Evolutionary conservation across 2,888 invertebrate species (phyloP).

Genomic region (Drosophila algonquin): DNA sequence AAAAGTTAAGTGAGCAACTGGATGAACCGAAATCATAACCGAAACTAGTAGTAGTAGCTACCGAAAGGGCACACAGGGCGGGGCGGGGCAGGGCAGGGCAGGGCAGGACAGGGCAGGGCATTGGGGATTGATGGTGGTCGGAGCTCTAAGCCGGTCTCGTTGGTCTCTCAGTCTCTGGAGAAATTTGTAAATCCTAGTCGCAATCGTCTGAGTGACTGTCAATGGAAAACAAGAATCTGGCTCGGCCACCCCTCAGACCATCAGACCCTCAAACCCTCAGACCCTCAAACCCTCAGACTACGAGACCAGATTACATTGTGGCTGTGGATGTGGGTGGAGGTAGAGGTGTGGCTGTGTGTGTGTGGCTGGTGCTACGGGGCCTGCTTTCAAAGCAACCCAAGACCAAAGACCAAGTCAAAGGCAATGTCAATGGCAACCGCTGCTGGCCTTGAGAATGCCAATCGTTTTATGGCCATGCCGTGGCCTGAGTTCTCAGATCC

Average conservation of each 20-base stretch:
- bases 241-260: slow-evolving; percentile 3
- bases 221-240: slow-evolving; percentile 22
- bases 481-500: slow-evolving; percentile 21
- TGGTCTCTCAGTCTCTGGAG: slow-evolving; percentile 57
- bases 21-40: slow-evolving; percentile 38
- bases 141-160: slow-evolving; percentile 1
- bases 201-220: slow-evolving; percentile 55
- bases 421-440: slow-evolving; percentile 29
- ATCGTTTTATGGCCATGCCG: slow-evolving; percentile 67
- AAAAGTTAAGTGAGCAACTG: slow-evolving; percentile 42
- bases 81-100: slow-evolving; percentile 4
- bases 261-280: neutral
- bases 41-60: slow-evolving; percentile 27
- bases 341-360: slow-evolving; percentile 1
- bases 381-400: slow-evolving; percentile 24
- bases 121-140: slow-evolving; percentile 18
- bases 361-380: neutral
- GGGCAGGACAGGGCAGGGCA: slow-evolving; percentile 5
- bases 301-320: slow-evolving; percentile 23
- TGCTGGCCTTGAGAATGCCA: slow-evolving; percentile 63
- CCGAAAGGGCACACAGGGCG: slow-evolving; percentile 52
- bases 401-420: slow-evolving; percentile 36
- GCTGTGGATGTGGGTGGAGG: neutral
- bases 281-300: slow-evolving; percentile 11
- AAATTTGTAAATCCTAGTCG: slow-evolving; percentile 65